phyloP scores from a whole-genome alignment of 2,888 invertebrate genomes.

The Tuta absoluta region DNA sequence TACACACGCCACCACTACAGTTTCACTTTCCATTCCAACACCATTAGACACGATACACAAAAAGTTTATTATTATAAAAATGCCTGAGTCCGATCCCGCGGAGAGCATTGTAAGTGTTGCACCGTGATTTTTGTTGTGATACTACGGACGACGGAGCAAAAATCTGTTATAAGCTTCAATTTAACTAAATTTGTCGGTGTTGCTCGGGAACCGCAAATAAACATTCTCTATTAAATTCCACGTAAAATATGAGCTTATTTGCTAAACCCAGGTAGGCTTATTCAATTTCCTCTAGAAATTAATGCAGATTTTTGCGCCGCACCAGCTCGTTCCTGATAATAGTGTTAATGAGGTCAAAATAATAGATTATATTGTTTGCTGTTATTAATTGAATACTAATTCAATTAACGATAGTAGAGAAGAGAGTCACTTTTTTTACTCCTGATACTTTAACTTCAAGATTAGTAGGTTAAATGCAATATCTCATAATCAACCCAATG shows the following conservation, averaged over 20 bases:
- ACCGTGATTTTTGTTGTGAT: conserved; percentile 43
- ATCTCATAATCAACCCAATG: too few species aligned
- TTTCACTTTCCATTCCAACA: conserved; percentile 67
- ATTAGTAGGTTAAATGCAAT: too few species aligned
- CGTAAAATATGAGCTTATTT: neutral
- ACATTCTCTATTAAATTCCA: neutral
- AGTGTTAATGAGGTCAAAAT: neutral
- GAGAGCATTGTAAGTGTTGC: conserved; percentile 55
- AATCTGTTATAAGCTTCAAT: conserved; percentile 1
- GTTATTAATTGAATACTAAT: neutral
- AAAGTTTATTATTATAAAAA: conserved; percentile 32
- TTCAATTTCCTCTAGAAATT: neutral
- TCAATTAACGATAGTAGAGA: neutral
- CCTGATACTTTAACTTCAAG: too few species aligned
- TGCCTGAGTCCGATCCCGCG: conserved; percentile 44
- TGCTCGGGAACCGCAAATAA: neutral
- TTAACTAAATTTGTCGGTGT: neutral
- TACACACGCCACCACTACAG: conserved; percentile 55
- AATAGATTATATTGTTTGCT: neutral
- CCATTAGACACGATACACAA: conserved; percentile 54
- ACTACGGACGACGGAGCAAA: neutral
- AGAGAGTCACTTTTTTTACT: too few species aligned
- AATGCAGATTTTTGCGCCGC: neutral
- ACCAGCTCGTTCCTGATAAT: neutral
- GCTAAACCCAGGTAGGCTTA: neutral